These are phyloP conservation scores for Sebastes jordani DNA, from an alignment of 2,797 vertebrate genomes.

Conservation along the genomic window DNA sequence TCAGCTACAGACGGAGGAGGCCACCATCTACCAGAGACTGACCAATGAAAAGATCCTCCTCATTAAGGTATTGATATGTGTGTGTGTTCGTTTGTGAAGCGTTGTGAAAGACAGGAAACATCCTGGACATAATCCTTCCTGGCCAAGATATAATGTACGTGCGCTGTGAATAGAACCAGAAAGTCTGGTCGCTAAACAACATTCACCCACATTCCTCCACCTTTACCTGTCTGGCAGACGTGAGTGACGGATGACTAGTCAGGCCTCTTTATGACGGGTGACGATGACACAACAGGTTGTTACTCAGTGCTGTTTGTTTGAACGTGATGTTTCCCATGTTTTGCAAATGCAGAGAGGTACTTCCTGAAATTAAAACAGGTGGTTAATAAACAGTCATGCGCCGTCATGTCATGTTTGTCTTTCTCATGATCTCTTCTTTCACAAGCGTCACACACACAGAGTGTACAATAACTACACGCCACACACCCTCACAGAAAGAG, in stretches of 20 bases:
- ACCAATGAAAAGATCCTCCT: conserved; percentile 78
- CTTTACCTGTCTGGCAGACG: conserved; percentile 15
- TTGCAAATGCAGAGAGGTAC: neutral
- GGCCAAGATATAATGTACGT: neutral
- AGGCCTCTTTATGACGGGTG: neutral
- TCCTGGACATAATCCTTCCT: neutral
- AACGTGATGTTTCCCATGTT: neutral
- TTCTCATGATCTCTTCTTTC: neutral
- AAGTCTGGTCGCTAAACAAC: conserved; percentile 11
- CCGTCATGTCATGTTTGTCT: conserved; percentile 35
- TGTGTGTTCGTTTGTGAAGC: neutral
- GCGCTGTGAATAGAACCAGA: conserved; percentile 22
- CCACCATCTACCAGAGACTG: conserved; percentile 61
- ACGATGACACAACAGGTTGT: conserved; percentile 12
- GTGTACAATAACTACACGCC: neutral
- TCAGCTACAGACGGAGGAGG: conserved; percentile 69
- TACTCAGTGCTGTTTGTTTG: neutral
- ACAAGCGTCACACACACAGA: neutral
- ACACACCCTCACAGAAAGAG: conserved; percentile 11
- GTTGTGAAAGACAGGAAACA: neutral
- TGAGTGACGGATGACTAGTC: neutral
- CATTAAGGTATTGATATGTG: conserved; percentile 67
- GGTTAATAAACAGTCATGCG: neutral
- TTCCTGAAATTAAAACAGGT: neutral
- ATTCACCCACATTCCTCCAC: conserved; percentile 19